A percentile compares a stretch with the other conserved stretches of the same genome.
These are phyloP conservation scores for Latrodectus hesperus DNA, from an alignment of 2,888 invertebrate genomes.

Conservation along the genomic window DNA sequence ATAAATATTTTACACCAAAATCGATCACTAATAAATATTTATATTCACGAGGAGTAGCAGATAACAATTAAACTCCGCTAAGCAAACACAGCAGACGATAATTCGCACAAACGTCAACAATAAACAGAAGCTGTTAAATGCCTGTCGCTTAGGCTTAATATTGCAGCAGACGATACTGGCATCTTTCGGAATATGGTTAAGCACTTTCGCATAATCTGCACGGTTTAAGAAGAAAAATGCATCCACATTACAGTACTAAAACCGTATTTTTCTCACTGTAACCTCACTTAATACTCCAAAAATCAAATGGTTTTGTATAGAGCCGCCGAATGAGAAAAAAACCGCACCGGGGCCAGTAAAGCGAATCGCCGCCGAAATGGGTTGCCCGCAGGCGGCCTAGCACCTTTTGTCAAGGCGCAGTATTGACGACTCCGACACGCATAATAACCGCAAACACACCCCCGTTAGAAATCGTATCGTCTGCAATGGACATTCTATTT, in stretches of 20 bases:
- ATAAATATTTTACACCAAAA: neutral
- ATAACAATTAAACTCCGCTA: conserved; percentile 7
- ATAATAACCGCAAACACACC: conserved; percentile 24
- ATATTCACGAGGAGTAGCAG: conserved; percentile 16
- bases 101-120: conserved; percentile 46
- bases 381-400: conserved; percentile 58
- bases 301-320: conserved; percentile 11
- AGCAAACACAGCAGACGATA: neutral
- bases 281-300: neutral
- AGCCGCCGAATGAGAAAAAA: conserved; percentile 35
- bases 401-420: conserved; percentile 49
- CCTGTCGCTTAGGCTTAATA: conserved; percentile 40
- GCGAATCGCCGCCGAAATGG: conserved; percentile 44
- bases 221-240: neutral
- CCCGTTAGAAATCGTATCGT: conserved; percentile 6
- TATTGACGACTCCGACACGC: conserved; percentile 22
- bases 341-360: conserved; percentile 17
- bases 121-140: conserved; percentile 37
- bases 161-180: neutral
- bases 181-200: neutral
- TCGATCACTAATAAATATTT: neutral
- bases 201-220: neutral
- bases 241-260: neutral
- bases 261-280: conserved; percentile 1
- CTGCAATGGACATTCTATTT: conserved; percentile 9